Percentiles rank a stretch among this genome's conserved stretches.
These are phyloP conservation scores for Syngnathus rostellatus DNA, from an alignment of 2,797 vertebrate species.

Conservation along the genomic window DNA sequence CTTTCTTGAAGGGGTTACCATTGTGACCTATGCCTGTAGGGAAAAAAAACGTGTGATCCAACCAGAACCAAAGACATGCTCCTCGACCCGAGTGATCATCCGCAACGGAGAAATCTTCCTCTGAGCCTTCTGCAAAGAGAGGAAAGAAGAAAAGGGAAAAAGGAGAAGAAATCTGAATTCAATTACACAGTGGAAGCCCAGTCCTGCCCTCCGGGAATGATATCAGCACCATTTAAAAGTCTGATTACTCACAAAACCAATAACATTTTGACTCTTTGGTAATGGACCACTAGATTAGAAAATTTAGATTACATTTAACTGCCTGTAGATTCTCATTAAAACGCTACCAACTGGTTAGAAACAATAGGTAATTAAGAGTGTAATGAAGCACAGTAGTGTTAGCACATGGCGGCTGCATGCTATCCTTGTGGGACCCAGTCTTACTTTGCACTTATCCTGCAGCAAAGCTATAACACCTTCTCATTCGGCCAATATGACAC, in stretches of 20 bases:
- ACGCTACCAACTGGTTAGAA: constrained; percentile 98
- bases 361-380: constrained; percentile 99
- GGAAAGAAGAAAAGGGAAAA: constrained; percentile 29
- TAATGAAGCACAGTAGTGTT: constrained; percentile 95
- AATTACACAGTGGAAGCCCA: constrained; percentile 70
- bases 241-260: constrained; percentile 81
- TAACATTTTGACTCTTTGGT: constrained; percentile 76
- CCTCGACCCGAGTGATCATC: constrained; percentile 52
- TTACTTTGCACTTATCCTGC: constrained; percentile 98
- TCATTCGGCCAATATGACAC: constrained; percentile 98
- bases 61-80: constrained; percentile 56
- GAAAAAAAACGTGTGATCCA: constrained; percentile 50
- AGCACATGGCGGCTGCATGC: constrained; percentile 84
- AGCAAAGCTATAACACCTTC: constrained; percentile 90
- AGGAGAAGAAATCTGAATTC: constrained; percentile 61
- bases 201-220: constrained; percentile 66
- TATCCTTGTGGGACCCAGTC: constrained; percentile 93
- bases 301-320: constrained; percentile 78
- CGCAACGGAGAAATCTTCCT: constrained; percentile 53
- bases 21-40: constrained; percentile 54
- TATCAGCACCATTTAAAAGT: constrained; percentile 76
- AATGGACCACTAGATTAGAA: constrained; percentile 81
- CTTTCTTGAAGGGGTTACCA: constrained; percentile 53
- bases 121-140: constrained; percentile 35
- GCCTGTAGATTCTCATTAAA: constrained; percentile 96